These are phyloP conservation scores for Scaptodrosophila latifasciaeformis DNA, from an alignment of 2,888 invertebrate species.

Conservation along the genomic window DNA sequence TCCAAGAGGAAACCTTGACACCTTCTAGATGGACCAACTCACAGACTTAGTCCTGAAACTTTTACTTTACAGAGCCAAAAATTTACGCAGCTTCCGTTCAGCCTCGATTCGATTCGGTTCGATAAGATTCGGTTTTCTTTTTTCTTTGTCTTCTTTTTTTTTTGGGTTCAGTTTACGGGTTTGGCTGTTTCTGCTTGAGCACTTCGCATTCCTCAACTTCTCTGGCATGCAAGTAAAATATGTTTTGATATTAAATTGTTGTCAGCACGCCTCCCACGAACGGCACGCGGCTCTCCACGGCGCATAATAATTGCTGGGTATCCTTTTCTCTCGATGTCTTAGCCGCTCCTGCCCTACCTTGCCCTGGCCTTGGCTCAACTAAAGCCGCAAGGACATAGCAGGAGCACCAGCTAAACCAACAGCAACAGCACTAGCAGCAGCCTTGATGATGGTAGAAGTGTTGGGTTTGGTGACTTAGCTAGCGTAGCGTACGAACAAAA, in stretches of 20 bases:
- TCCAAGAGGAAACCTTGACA: no score
- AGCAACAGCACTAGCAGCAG: slow-evolving; percentile 20
- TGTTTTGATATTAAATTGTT: slow-evolving; percentile 68
- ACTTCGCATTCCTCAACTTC: slow-evolving; percentile 52
- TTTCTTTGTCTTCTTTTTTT: background rate
- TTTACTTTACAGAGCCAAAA: no score
- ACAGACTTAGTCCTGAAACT: no score
- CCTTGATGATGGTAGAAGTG: no score
- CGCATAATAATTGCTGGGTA: slow-evolving; percentile 61
- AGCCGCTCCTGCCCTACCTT: background rate
- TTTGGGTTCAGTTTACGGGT: background rate
- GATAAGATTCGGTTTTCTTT: slow-evolving; percentile 32
- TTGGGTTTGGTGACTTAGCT: slow-evolving; percentile 7
- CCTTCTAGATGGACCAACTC: no score
- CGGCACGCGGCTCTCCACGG: slow-evolving; percentile 26
- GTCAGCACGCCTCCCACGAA: slow-evolving; percentile 43
- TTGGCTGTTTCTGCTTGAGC: slow-evolving; percentile 12
- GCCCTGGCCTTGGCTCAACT: slow-evolving; percentile 8
- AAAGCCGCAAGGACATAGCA: slow-evolving; percentile 25
- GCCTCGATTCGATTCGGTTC: slow-evolving; percentile 20
- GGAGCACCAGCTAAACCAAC: no score
- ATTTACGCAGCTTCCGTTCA: slow-evolving; percentile 15
- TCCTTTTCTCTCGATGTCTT: slow-evolving; percentile 28
- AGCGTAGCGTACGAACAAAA: slow-evolving; percentile 24
- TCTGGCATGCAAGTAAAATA: slow-evolving; percentile 64